Conservation (phyloP, 2,888 invertebrate species). For the Geophilus truncorum region DNA sequence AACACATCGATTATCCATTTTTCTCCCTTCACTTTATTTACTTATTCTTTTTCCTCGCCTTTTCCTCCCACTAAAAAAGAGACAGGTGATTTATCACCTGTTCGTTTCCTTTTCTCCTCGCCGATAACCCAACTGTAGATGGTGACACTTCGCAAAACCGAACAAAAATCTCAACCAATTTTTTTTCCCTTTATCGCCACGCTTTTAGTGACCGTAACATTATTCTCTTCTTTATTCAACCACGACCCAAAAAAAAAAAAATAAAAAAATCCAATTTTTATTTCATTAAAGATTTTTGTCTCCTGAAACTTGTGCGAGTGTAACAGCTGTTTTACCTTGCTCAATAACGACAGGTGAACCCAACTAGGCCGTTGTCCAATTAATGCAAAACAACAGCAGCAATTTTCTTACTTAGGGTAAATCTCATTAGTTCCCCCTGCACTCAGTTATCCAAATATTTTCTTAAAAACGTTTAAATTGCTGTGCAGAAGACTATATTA, state of each 20-base stretch:
- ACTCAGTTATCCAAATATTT: background rate
- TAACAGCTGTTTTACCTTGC: slow-evolving; percentile 1
- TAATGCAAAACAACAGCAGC: background rate
- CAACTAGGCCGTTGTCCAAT: background rate
- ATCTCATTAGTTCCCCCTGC: background rate
- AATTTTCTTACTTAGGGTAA: no score
- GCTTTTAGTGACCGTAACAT: background rate
- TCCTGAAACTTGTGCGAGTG: background rate
- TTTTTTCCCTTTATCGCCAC: background rate
- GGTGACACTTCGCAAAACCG: background rate
- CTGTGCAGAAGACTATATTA: background rate
- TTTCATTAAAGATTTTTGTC: background rate
- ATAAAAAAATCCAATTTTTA: no score
- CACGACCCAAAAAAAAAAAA: background rate
- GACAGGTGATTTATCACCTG: background rate
- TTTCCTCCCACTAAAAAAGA: background rate
- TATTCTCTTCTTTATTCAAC: background rate
- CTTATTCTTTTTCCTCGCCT: background rate
- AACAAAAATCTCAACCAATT: background rate
- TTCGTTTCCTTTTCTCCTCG: background rate
- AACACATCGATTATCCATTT: slow-evolving; percentile 10
- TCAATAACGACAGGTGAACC: background rate
- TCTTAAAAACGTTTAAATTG: background rate
- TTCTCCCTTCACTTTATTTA: background rate
- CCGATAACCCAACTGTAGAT: background rate